Conservation (phyloP, 1,140 invertebrate genomes). For the Ips nitidus region DNA sequence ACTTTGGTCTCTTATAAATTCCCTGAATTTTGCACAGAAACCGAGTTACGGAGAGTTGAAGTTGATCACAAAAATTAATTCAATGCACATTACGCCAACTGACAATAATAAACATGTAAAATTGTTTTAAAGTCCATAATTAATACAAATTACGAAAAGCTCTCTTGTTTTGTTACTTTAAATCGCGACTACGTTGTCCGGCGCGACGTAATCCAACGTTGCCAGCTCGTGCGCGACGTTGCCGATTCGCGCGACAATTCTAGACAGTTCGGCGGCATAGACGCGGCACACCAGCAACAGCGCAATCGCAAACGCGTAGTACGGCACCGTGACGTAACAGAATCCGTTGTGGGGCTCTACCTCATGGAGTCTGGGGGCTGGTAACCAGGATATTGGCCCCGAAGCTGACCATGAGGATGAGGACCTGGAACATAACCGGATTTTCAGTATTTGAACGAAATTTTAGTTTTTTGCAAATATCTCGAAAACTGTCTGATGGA, state of each 20-base stretch:
- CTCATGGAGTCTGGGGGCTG: conserved; percentile 44
- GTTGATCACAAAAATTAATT: neutral
- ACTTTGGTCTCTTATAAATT: too few species aligned
- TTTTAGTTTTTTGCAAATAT: too few species aligned
- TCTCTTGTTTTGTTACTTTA: conserved; percentile 23
- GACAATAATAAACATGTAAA: conserved; percentile 32
- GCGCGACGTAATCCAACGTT: neutral
- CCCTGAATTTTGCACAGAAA: too few species aligned
- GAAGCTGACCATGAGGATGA: conserved; percentile 48
- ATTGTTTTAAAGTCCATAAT: conserved; percentile 40
- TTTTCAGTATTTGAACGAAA: neutral
- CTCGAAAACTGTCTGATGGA: neutral
- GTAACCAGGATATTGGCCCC: conserved; percentile 30
- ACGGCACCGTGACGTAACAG: conserved; percentile 21
- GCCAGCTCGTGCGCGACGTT: neutral
- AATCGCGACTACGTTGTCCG: conserved; percentile 28
- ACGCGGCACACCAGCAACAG: conserved; percentile 34
- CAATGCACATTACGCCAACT: conserved; percentile 30
- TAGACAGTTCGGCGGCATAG: conserved; percentile 27
- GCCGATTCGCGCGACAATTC: neutral
- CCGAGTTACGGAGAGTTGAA: too few species aligned
- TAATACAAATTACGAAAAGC: conserved; percentile 40
- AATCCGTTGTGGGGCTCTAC: conserved; percentile 27
- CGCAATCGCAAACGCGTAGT: conserved; percentile 29
- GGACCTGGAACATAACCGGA: conserved; percentile 38